phyloP scores from a whole-genome alignment of 1,140 invertebrate species.

The Ips typographus region DNA sequence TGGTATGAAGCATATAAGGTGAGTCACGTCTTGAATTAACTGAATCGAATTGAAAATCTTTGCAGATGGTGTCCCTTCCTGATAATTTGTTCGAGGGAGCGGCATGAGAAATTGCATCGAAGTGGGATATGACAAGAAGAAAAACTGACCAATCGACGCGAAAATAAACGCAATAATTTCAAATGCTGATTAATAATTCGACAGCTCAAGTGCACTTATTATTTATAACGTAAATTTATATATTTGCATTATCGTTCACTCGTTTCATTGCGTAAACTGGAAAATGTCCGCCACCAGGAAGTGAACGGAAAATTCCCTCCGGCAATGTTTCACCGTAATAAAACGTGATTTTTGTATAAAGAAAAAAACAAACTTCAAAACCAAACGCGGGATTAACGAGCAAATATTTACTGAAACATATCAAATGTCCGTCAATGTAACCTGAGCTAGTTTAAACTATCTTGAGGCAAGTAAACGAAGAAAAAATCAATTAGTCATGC shows the following conservation, averaged over 20 bases:
- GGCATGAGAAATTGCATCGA: conserved; percentile 5
- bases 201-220: conserved; percentile 29
- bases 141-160: conserved; percentile 24
- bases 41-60: too few relatives aligned
- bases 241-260: conserved; percentile 11
- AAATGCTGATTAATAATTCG: conserved; percentile 17
- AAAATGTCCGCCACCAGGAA: conserved; percentile 2
- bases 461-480: conserved; percentile 9
- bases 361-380: too few relatives aligned
- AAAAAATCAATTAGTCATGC: conserved; percentile 21
- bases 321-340: not conserved
- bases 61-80: too few relatives aligned
- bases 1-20: too few relatives aligned
- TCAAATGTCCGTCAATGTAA: not conserved
- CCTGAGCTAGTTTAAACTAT: not conserved
- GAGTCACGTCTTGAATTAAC: too few relatives aligned
- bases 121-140: conserved; percentile 18
- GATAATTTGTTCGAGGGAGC: not conserved
- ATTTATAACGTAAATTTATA: conserved; percentile 16
- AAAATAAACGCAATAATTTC: conserved; percentile 30
- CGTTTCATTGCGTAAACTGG: conserved; percentile 4
- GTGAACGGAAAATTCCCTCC: conserved; percentile 1
- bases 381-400: too few relatives aligned
- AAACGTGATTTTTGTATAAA: not conserved
- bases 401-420: too few relatives aligned